Evolutionary conservation across 2,888 invertebrate species (phyloP).

Genomic region (Pristionchus maxplancki): DNA sequence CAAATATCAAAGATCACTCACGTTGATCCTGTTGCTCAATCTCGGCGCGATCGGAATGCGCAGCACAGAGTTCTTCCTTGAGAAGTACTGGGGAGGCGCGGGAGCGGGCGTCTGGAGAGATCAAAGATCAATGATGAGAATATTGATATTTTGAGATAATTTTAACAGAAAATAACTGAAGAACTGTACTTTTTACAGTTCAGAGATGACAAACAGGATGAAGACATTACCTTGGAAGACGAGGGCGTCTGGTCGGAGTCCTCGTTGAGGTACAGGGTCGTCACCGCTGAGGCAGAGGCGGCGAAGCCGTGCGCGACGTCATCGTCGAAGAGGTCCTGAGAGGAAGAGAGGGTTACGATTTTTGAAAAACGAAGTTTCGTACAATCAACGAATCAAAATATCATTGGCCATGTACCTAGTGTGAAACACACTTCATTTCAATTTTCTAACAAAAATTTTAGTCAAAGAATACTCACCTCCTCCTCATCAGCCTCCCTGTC

Average conservation of each 20-base stretch:
- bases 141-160: background rate
- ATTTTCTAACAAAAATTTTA: background rate
- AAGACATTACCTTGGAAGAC: background rate
- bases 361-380: background rate
- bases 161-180: too few species aligned
- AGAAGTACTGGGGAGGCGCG: conserved; percentile 71
- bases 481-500: conserved; percentile 62
- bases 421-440: background rate
- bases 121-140: background rate
- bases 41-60: conserved; percentile 76
- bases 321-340: conserved; percentile 61
- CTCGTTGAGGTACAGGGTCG: conserved; percentile 70
- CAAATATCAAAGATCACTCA: conserved; percentile 54
- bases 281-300: conserved; percentile 72
- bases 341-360: background rate
- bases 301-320: conserved; percentile 59
- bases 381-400: background rate
- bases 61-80: conserved; percentile 75
- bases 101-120: background rate
- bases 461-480: conserved; percentile 51
- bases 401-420: background rate
- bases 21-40: conserved; percentile 70
- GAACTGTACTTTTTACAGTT: too few species aligned
- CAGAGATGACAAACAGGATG: too few species aligned
- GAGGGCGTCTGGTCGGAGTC: conserved; percentile 54